phyloP scores from a whole-genome alignment of 2,113 vertebrate genomes.

The Proterorhinus semilunaris region DNA sequence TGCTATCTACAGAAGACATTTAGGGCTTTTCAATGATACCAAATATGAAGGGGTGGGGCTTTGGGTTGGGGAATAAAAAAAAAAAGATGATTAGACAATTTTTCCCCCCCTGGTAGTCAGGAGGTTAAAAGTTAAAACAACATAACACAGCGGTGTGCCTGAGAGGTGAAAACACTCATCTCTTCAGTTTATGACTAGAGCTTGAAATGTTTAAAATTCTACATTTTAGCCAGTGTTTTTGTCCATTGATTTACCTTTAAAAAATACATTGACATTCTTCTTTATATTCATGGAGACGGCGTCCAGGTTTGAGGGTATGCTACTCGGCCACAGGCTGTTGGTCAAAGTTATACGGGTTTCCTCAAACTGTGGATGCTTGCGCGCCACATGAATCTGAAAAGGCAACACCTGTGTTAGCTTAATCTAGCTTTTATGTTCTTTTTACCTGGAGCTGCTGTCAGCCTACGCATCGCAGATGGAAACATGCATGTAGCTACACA shows the following conservation, averaged over 20 bases:
- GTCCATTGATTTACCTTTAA: conserved; percentile 56
- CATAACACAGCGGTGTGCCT: too few relatives aligned
- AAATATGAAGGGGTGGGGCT: too few relatives aligned
- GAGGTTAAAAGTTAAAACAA: too few relatives aligned
- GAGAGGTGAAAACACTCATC: too few relatives aligned
- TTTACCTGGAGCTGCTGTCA: neutral
- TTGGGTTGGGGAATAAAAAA: too few relatives aligned
- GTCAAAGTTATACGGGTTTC: conserved; percentile 56
- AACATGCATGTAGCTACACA: conserved; percentile 18
- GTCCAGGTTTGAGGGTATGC: conserved; percentile 46
- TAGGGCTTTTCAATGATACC: too few relatives aligned
- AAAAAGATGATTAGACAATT: too few relatives aligned
- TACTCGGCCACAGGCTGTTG: conserved; percentile 58
- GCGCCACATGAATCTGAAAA: conserved; percentile 69
- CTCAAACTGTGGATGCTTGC: conserved; percentile 57
- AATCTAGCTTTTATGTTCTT: neutral
- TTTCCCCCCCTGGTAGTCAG: too few relatives aligned
- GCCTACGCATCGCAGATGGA: neutral
- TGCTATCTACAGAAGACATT: too few relatives aligned
- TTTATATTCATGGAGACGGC: conserved; percentile 60
- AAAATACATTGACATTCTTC: conserved; percentile 48
- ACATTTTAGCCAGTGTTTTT: too few relatives aligned
- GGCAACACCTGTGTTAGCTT: conserved; percentile 2
- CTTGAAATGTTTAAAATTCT: too few relatives aligned
- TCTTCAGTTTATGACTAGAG: too few relatives aligned